phyloP scores from a whole-genome alignment of 1,140 invertebrate species.

The Zaprionus davidi region DNA sequence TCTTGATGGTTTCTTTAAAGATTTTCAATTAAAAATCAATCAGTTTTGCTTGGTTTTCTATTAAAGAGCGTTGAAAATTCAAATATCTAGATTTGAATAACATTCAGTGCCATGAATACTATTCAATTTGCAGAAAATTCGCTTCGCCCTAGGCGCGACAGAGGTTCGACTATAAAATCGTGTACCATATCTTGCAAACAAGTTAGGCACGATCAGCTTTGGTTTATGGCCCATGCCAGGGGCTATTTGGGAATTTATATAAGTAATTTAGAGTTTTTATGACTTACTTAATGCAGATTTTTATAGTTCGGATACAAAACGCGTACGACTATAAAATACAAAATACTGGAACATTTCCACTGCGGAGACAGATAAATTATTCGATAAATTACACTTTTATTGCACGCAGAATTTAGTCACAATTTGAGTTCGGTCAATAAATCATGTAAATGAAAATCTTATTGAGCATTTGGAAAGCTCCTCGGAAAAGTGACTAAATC shows the following conservation, averaged over 20 bases:
- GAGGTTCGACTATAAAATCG: background rate
- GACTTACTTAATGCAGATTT: constrained; percentile 48
- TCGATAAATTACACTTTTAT: constrained; percentile 46
- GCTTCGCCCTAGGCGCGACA: background rate
- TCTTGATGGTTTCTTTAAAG: background rate
- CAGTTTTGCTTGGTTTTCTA: background rate
- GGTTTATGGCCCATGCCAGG: constrained; percentile 19
- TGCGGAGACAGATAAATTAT: background rate
- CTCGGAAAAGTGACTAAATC: background rate
- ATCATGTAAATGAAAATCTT: constrained; percentile 3
- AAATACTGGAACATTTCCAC: background rate
- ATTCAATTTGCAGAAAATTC: constrained; percentile 6
- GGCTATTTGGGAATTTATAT: constrained; percentile 28
- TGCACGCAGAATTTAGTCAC: constrained; percentile 5
- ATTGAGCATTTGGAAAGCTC: background rate
- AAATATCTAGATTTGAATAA: background rate
- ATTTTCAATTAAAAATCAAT: constrained; percentile 2
- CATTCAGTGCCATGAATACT: background rate
- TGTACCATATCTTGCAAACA: constrained; percentile 5
- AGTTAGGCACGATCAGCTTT: constrained; percentile 16
- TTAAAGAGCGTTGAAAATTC: background rate
- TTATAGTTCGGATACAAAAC: constrained; percentile 16
- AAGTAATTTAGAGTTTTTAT: constrained; percentile 27
- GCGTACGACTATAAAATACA: background rate
- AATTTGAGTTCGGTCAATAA: constrained; percentile 1